Base-by-base conservation (phyloP, 2,797 vertebrate species). In the Xiphorhynchus erythropygius region DNA sequence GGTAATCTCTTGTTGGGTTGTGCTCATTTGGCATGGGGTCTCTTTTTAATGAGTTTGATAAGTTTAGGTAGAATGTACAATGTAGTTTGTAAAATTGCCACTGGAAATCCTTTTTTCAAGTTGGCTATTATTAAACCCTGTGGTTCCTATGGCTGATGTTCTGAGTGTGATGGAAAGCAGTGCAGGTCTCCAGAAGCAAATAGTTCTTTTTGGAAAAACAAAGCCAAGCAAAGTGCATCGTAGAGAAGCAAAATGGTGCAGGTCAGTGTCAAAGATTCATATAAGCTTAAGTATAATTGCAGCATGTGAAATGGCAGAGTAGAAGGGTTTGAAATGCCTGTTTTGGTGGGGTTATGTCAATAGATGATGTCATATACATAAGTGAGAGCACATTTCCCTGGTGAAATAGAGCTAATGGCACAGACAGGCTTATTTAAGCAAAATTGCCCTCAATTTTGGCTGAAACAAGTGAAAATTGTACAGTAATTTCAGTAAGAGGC, bases 401-500 rank as follows among this genome's bases (percentile, higher is more conserved):
- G 83, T 94, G 93, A 94, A 94, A 90, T 55, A 22, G 56, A 89
- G 57, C n/a, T 94, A 89, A 95, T 88, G 77, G 84, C 53, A 90
- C n/a, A 68, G 89, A 87, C 89, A 55, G 79, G 65, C 91, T 93
- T 91, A 86, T 91, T 94, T 91, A 91, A 95, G 85, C 55, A 93
- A 96, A 96, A 94, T 93, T 97, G 83, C 94, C 85, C 90, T 95
- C 87, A 94, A 91, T 96, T 96, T 96, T 93, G 91, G 69, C 95
- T 78, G 87, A 86, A 94, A 93, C 65, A 94, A 92, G 92, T 95
- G 90, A 94, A 97, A 95, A 95, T 94, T 83, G 89, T 93, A 24
- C 91, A 65, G 93, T 84, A 97, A 97, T 96, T 96, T 94, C 70
- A 93, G 78, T 55, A 60, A 82, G 76, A 82, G 52, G 37, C 77